These are phyloP conservation scores for Nycticryphes semicollaris DNA, from an alignment of 2,113 vertebrate genomes.

Conservation along the genomic window DNA sequence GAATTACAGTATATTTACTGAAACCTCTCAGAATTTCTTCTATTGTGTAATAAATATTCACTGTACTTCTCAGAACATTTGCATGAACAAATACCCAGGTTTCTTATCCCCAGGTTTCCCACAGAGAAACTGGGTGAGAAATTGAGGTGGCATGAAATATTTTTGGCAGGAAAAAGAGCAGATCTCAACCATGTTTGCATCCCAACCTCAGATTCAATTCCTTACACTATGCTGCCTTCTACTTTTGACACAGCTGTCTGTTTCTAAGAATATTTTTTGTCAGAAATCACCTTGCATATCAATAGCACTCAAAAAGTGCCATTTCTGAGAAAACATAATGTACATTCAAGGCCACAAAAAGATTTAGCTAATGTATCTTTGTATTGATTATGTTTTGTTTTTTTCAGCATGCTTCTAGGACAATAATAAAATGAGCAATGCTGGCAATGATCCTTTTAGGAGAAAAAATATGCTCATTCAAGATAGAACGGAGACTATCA, in stretches of 20 bases:
- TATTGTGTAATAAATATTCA: neutral
- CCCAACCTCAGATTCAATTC: neutral
- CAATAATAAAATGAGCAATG: slow-evolving; percentile 21
- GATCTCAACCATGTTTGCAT: neutral
- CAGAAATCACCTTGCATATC: slow-evolving; percentile 56
- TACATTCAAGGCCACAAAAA: slow-evolving; percentile 6
- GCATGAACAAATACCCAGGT: neutral
- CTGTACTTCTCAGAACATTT: neutral
- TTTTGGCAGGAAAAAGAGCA: neutral
- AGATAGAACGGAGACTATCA: neutral
- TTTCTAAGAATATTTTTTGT: slow-evolving; percentile 5
- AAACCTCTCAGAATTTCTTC: neutral
- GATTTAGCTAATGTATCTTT: slow-evolving; percentile 47
- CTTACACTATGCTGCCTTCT: neutral
- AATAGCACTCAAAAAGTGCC: slow-evolving; percentile 72
- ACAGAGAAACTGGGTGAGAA: neutral
- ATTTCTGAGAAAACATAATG: slow-evolving; percentile 70
- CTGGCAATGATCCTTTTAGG: neutral
- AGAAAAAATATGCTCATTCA: neutral
- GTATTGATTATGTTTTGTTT: slow-evolving; percentile 34
- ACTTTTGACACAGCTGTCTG: neutral
- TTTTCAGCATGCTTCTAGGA: neutral
- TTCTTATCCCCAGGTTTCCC: neutral
- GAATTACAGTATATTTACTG: neutral
- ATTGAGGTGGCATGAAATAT: neutral